phyloP scores from a whole-genome alignment of 2,113 vertebrate species.

The Varanus salvator region DNA sequence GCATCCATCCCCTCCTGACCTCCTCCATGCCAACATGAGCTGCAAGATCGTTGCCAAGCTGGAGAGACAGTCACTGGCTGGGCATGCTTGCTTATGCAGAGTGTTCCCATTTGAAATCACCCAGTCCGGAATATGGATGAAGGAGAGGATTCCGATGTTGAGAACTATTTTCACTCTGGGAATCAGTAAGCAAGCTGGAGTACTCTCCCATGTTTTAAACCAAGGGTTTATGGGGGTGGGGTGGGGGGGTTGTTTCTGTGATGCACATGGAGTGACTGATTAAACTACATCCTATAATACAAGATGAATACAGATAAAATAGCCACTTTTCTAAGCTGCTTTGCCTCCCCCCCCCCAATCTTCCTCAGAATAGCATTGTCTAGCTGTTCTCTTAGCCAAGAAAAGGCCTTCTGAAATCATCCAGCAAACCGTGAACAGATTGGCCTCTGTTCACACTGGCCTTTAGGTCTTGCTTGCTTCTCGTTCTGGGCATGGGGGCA shows the following conservation, averaged over 20 bases:
- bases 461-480: not conserved
- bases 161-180: not conserved
- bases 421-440: too few relatives aligned
- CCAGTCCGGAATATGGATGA: not conserved
- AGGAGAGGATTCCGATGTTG: not conserved
- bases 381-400: not conserved
- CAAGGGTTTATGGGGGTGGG: not conserved
- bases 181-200: not conserved
- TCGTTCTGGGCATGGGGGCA: not conserved
- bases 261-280: not conserved
- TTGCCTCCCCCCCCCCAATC: not conserved
- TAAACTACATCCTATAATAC: conserved; percentile 41
- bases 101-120: not conserved
- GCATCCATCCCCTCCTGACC: too few relatives aligned
- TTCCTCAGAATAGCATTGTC: not conserved
- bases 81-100: not conserved
- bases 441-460: not conserved
- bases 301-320: conserved; percentile 17
- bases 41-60: not conserved
- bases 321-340: not conserved
- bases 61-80: rapidly evolving
- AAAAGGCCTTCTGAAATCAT: not conserved
- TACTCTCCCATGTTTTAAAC: rapidly evolving
- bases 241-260: conserved; percentile 19
- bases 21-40: too few relatives aligned